Base-by-base conservation (phyloP, 2,797 vertebrate genomes). In the Thamnophis elegans region DNA sequence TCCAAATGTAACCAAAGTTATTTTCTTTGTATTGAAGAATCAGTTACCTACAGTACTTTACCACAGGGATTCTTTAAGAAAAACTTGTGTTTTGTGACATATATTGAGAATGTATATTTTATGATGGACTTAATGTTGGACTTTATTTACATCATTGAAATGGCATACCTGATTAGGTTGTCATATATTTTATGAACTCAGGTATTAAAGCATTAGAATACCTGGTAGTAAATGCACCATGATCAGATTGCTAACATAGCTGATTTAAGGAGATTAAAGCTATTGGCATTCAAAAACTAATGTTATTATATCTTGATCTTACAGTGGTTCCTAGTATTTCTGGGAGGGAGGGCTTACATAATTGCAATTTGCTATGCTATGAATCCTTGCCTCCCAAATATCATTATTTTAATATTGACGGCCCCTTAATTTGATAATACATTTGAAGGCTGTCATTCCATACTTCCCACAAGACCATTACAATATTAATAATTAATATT, bases 181-280 rank as follows among this genome's bases (percentile, higher is more conserved):
- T 7, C 0, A 0, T 0, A 2, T 55, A 47, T 7, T 53, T 89
- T 93, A 36, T 9, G 1, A 55, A 90, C 42, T 56, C 4, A 0
- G 42, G 85, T 0, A 0, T 0, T 11, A 54, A 56, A 53, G 86
- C 11, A 26, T n/a, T 86, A 73, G 16, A 73, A 73, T 36, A 73
- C n/a, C 16, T 32, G 14, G 16, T 73, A 32, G 14, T 73, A 73
- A 73, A 73, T 20, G 5, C 1, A 12, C 0, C 32, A 60, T 55
- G 16, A 9, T 92, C 86, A 92, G n/a, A 53, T 85, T 13, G 13
- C 91, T 89, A 91, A 82, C 62, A 36, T 60, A 94, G 54, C 47
- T 88, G 26, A 87, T 26, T 47, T 16, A 89, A 90, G 88, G n/a
- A 92, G 42, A 22, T 73, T n/a, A 73, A 36, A 78, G 20, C 1